Evolutionary conservation across 2,888 invertebrate species (phyloP), one percentile per base, ranked within the genome.

Genomic region (Gibbula magus): DNA sequence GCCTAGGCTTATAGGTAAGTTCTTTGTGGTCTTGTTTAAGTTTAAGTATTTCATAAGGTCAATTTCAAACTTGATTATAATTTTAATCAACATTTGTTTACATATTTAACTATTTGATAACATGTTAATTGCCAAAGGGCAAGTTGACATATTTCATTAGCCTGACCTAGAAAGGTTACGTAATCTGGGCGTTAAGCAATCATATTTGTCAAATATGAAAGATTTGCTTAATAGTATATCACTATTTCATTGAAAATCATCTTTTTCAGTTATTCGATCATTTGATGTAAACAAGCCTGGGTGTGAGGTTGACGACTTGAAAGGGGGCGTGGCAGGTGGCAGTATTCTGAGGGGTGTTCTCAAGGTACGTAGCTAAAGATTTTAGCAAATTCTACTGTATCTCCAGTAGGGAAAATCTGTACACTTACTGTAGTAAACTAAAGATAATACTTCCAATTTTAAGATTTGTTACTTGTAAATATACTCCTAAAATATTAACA

Each of bases 201-300:
- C 45, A 45, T 45, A 7, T 45, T 45, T 45, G 4, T 13, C 10
- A 10, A 45, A 45, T 45, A 45, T 45, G 45, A 45, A 45, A 45
- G 45, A 45, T 5, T 35, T 35, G n/a, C n/a, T n/a, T n/a, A n/a
- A n/a, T n/a, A n/a, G n/a, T n/a, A n/a, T n/a, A n/a, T n/a, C n/a
- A n/a, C n/a, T 10, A 45, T 45, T 13, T 10, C 5, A 45, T 3
- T 35, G 35, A 10, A 10, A 45, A 10, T 45, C 10, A 45, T 13
- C 10, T 10, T 45, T 84, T 84, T 67, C 85, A 93, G 94, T 94
- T 25, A 94, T 94, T 86, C 91, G 94, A 88, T 99, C 99, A 4
- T 99, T 99, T 93, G 99, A 99, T 93, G 99, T 99, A 1, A 99
- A 99, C 94, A 99, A 99, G 93, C 99, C 99, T 4, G 99, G 99